Evolutionary conservation across 2,888 invertebrate genomes (phyloP).

Genomic region (Aphidoletes aphidimyza): DNA sequence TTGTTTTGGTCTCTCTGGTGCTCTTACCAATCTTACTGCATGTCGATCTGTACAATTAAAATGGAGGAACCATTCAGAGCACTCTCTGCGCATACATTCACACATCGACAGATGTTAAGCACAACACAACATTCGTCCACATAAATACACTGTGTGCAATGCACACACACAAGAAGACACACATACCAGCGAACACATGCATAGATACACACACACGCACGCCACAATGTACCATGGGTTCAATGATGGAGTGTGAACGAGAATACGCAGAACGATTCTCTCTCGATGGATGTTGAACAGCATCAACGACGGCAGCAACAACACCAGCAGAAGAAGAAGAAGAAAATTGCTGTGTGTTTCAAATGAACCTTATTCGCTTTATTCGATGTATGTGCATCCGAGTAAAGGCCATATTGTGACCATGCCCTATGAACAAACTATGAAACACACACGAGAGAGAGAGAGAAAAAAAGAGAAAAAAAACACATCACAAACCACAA

Average conservation of each 20-base stretch:
- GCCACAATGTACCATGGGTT: slow-evolving; percentile 32
- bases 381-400: background rate
- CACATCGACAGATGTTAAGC: slow-evolving; percentile 52
- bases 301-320: too few relatives aligned
- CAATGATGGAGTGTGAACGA: background rate
- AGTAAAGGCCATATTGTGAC: slow-evolving; percentile 52
- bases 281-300: background rate
- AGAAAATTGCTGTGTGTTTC: background rate
- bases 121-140: background rate
- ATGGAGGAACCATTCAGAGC: slow-evolving; percentile 34
- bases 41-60: slow-evolving; percentile 34
- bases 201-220: background rate
- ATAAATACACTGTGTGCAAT: background rate
- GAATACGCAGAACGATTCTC: slow-evolving; percentile 5
- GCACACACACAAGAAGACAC: background rate
- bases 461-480: too few relatives aligned
- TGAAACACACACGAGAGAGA: slow-evolving; percentile 27
- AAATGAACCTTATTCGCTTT: background rate
- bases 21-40: too few relatives aligned
- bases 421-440: slow-evolving; percentile 26
- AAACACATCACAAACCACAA: slow-evolving; percentile 31
- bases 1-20: slow-evolving; percentile 31
- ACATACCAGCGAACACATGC: background rate
- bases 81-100: slow-evolving; percentile 47
- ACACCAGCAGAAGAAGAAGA: too few relatives aligned